Evolutionary conservation across 2,888 invertebrate genomes (phyloP).

Genomic region (Drosophila infuscata): DNA sequence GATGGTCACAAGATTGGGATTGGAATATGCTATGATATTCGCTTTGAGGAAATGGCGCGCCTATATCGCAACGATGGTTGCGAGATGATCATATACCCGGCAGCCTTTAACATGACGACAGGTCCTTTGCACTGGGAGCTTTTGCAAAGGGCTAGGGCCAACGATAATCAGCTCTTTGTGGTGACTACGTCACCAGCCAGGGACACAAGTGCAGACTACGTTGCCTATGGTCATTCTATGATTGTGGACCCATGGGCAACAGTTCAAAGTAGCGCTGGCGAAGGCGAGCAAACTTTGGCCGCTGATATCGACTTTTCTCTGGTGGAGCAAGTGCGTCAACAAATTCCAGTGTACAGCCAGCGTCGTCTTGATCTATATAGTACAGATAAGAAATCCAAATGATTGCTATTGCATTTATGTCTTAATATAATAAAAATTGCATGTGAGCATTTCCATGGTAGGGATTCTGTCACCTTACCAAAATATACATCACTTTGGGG

Average conservation of each 20-base stretch:
- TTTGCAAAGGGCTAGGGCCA: constrained; percentile 91
- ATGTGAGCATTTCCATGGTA: background rate
- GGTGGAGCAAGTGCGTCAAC: constrained; percentile 91
- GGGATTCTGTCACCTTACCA: background rate
- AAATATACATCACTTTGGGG: no score
- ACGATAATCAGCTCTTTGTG: constrained; percentile 95
- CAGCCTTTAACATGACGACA: constrained; percentile 98
- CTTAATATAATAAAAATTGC: constrained; percentile 5
- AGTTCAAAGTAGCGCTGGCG: constrained; percentile 88
- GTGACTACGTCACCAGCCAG: constrained; percentile 94
- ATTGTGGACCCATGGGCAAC: constrained; percentile 93
- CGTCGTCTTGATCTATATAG: constrained; percentile 90
- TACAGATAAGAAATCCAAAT: constrained; percentile 51
- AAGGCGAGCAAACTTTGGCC: constrained; percentile 85
- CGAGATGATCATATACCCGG: constrained; percentile 95
- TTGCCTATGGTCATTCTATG: constrained; percentile 96
- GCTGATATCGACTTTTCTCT: constrained; percentile 91
- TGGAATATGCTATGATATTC: constrained; percentile 97
- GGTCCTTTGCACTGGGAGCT: constrained; percentile 98
- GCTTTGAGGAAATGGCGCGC: constrained; percentile 95
- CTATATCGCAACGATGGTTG: constrained; percentile 91
- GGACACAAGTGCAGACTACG: constrained; percentile 91
- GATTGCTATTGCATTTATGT: constrained; percentile 21
- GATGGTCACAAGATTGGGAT: constrained; percentile 92
- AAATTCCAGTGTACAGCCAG: constrained; percentile 93